Percentiles rank a stretch among this genome's conserved stretches.
Conservation (phyloP, 2,888 invertebrate genomes). For the Trissoscelio sp. region DNA sequence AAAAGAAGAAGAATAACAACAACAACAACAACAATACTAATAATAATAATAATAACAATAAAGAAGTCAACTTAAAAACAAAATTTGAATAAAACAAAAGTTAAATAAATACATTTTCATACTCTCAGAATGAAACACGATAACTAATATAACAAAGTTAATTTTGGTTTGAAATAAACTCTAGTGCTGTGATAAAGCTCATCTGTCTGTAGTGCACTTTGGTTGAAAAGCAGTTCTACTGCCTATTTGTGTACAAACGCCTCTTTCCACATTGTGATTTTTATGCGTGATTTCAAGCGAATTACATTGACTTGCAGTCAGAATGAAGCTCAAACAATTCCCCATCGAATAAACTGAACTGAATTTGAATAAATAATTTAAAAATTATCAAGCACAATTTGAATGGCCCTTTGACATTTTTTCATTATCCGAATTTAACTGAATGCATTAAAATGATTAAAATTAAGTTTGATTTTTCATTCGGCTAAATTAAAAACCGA, state of each 20-base stretch:
- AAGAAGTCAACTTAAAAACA: neutral
- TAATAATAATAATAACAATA: neutral
- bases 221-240: slow-evolving; percentile 42
- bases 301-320: slow-evolving; percentile 21
- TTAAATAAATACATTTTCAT: slow-evolving; percentile 1
- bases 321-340: slow-evolving; percentile 25
- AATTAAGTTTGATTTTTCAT: no score
- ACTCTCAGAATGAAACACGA: slow-evolving; percentile 23
- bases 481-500: no score
- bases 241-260: slow-evolving; percentile 44
- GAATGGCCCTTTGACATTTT: no score
- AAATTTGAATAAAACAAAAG: slow-evolving; percentile 6
- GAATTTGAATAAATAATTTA: neutral
- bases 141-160: slow-evolving; percentile 51
- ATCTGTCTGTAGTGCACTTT: slow-evolving; percentile 38
- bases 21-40: no score
- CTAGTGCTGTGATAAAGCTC: slow-evolving; percentile 48
- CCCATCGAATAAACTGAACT: no score
- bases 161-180: slow-evolving; percentile 52
- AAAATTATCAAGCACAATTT: no score
- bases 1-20: no score
- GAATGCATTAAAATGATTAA: no score
- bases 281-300: slow-evolving; percentile 20
- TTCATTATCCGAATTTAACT: no score
- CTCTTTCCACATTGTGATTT: slow-evolving; percentile 43